Evolutionary conservation across 2,113 vertebrate species (phyloP).

Genomic region (Dromiciops gliroides): DNA sequence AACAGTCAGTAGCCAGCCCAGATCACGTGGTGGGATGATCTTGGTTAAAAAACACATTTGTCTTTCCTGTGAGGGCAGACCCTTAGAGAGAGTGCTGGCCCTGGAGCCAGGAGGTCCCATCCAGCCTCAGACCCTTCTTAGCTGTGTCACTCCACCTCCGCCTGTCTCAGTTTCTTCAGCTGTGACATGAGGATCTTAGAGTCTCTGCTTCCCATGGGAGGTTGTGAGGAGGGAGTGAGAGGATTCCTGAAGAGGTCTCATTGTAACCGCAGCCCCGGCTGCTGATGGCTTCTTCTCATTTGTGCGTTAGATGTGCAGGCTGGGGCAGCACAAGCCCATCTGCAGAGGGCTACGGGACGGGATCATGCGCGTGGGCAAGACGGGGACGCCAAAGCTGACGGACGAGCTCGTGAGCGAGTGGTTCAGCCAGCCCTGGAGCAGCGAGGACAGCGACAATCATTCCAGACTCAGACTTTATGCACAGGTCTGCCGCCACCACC

Average conservation of each 20-base stretch:
- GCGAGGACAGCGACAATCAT: constrained; percentile 94
- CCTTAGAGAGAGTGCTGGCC: background rate
- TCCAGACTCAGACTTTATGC: constrained; percentile 95
- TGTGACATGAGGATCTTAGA: too few relatives aligned
- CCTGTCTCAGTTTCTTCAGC: background rate
- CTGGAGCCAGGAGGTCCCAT: background rate
- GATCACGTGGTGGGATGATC: background rate
- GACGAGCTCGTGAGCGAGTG: constrained; percentile 93
- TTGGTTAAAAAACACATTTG: background rate
- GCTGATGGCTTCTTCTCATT: constrained; percentile 34
- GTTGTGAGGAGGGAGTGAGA: background rate
- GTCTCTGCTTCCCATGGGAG: background rate
- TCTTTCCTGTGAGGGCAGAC: background rate
- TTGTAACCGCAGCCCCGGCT: background rate
- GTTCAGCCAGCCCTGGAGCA: constrained; percentile 92
- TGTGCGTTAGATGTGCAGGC: constrained; percentile 91
- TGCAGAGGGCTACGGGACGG: constrained; percentile 95
- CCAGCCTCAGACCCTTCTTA: too few relatives aligned
- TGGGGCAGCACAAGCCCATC: constrained; percentile 97
- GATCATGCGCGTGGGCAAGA: constrained; percentile 90
- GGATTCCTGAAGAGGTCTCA: too few relatives aligned
- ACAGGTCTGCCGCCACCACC: constrained; percentile 93
- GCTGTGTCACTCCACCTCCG: background rate
- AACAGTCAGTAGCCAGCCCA: background rate
- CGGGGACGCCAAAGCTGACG: constrained; percentile 85